phyloP scores from a whole-genome alignment of 1,140 invertebrate genomes.

The Pinna nobilis region DNA sequence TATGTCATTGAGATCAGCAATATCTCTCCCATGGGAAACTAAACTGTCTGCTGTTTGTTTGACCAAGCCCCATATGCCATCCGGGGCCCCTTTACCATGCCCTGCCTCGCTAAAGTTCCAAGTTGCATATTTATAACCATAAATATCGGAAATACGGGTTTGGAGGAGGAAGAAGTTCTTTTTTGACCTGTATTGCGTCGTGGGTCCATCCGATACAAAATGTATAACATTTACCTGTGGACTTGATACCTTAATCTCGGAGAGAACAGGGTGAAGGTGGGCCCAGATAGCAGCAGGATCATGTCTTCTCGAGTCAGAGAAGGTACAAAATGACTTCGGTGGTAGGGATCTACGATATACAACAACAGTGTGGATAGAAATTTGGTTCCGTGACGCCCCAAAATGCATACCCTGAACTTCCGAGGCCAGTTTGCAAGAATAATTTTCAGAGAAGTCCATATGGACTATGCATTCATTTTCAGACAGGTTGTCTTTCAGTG shows the following conservation, averaged over 20 bases:
- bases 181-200: slow-evolving; percentile 51
- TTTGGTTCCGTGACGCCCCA: slow-evolving; percentile 35
- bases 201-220: slow-evolving; percentile 51
- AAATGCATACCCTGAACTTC: slow-evolving; percentile 51
- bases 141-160: slow-evolving; percentile 24
- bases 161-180: slow-evolving; percentile 45
- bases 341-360: neutral
- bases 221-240: slow-evolving; percentile 40
- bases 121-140: slow-evolving; percentile 35
- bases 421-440: too few relatives aligned
- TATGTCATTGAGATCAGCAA: slow-evolving; percentile 5
- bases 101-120: slow-evolving; percentile 74
- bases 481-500: too few relatives aligned
- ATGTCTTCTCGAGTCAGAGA: slow-evolving; percentile 41
- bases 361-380: slow-evolving; percentile 40
- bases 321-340: slow-evolving; percentile 22
- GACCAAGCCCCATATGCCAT: slow-evolving; percentile 73
- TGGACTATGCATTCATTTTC: too few relatives aligned
- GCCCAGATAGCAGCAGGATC: slow-evolving; percentile 49
- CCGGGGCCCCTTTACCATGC: slow-evolving; percentile 75
- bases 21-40: slow-evolving; percentile 14
- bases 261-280: slow-evolving; percentile 42
- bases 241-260: slow-evolving; percentile 23
- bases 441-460: slow-evolving; percentile 34
- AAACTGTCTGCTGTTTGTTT: slow-evolving; percentile 63